Evolutionary conservation across 2,888 invertebrate species (phyloP).

Genomic region (Agrotis segetum): DNA sequence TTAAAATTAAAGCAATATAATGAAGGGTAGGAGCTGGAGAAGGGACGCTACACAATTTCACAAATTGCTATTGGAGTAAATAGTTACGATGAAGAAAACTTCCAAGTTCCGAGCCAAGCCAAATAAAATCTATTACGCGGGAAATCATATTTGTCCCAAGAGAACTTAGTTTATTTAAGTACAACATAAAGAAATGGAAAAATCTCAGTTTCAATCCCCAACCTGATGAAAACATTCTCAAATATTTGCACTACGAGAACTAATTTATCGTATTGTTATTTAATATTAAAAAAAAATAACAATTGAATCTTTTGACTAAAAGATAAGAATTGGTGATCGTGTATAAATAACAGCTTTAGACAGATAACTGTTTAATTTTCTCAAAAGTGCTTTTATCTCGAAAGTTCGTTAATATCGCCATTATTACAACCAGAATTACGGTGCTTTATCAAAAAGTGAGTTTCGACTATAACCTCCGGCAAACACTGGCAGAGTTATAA

Average conservation of each 20-base stretch:
- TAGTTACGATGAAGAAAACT: constrained; percentile 46
- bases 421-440: constrained; percentile 44
- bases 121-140: constrained; percentile 46
- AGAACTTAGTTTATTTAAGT: constrained; percentile 34
- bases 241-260: constrained; percentile 23
- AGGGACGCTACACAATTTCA: constrained; percentile 34
- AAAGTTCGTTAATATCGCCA: constrained; percentile 44
- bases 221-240: constrained; percentile 7
- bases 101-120: constrained; percentile 42
- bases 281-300: constrained; percentile 8
- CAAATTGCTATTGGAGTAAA: constrained; percentile 49
- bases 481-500: constrained; percentile 27
- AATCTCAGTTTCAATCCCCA: constrained; percentile 21
- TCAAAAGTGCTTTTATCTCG: constrained; percentile 30
- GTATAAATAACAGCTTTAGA: not conserved
- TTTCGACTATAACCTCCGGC: constrained; percentile 13
- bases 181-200: constrained; percentile 41
- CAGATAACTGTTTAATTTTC: constrained; percentile 28
- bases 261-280: not conserved
- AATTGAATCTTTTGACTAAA: not conserved
- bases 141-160: constrained; percentile 50
- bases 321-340: not conserved
- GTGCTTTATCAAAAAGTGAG: constrained; percentile 51
- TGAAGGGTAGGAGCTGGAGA: constrained; percentile 33
- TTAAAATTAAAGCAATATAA: constrained; percentile 48